Percentiles rank a stretch among this genome's conserved stretches.
Evolutionary conservation across 2,113 vertebrate species (phyloP).

Genomic region (Vombatus ursinus): DNA sequence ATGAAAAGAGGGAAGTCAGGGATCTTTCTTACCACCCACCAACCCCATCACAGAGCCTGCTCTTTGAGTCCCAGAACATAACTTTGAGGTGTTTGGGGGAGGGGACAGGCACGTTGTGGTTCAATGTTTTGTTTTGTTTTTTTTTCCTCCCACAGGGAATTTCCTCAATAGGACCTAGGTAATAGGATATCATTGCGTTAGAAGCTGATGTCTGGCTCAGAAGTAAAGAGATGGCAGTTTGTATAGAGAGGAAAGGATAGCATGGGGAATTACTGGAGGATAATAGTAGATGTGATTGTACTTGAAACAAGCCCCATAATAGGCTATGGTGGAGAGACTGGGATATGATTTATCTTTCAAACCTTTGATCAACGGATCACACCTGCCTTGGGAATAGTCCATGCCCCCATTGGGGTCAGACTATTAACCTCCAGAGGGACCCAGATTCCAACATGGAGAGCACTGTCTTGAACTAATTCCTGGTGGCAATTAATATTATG

Average conservation of each 20-base stretch:
- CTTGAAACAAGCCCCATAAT: no score
- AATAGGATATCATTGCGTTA: background rate
- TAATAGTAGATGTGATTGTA: no score
- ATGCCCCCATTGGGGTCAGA: no score
- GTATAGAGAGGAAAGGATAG: background rate
- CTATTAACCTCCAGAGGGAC: no score
- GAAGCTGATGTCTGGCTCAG: background rate
- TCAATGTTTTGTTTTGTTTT: background rate
- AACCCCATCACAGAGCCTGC: background rate
- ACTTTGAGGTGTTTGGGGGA: background rate
- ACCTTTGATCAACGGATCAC: no score
- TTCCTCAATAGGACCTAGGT: background rate
- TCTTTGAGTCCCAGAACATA: background rate
- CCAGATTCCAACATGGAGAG: no score
- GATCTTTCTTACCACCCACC: no score
- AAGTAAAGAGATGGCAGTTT: background rate
- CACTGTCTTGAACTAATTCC: no score
- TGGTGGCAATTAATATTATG: no score
- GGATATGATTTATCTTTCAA: no score
- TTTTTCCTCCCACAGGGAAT: background rate
- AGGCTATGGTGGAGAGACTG: no score
- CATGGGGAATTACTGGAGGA: background rate
- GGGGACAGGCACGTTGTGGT: background rate
- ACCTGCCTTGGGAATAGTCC: no score
- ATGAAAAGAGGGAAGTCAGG: background rate